These are phyloP conservation scores for Rhingia rostrata DNA, from an alignment of 2,888 invertebrate species.

Conservation along the genomic window DNA sequence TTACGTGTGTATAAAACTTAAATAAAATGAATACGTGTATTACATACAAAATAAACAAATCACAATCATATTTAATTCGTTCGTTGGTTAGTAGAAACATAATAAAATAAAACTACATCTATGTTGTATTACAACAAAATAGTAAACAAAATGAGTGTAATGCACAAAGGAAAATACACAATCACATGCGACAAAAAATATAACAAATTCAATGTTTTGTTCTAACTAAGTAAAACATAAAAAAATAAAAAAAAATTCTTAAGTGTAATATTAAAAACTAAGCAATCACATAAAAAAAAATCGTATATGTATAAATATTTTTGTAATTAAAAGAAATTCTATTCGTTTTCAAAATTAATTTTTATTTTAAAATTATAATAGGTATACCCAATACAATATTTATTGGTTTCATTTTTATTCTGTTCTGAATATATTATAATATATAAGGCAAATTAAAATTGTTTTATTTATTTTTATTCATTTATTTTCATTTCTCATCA, in stretches of 20 bases:
- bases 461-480: conserved; percentile 69
- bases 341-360: conserved; percentile 69
- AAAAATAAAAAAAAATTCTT: conserved; percentile 27
- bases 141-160: conserved; percentile 30
- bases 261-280: conserved; percentile 22
- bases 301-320: not conserved
- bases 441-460: conserved; percentile 75
- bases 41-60: conserved; percentile 45
- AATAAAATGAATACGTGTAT: conserved; percentile 36
- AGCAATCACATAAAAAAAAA: conserved; percentile 42
- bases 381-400: conserved; percentile 73
- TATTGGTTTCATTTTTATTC: conserved; percentile 59
- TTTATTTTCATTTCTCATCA: conserved; percentile 61
- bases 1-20: conserved; percentile 16
- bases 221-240: conserved; percentile 17
- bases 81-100: conserved; percentile 54
- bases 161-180: conserved; percentile 5
- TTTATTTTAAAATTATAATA: conserved; percentile 69
- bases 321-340: conserved; percentile 37
- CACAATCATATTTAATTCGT: conserved; percentile 52
- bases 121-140: not conserved
- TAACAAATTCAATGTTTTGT: not conserved
- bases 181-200: conserved; percentile 41
- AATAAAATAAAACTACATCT: conserved; percentile 60
- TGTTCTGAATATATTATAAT: conserved; percentile 73